Conservation (phyloP, 1,140 invertebrate species). For the Sycobia sp. region DNA sequence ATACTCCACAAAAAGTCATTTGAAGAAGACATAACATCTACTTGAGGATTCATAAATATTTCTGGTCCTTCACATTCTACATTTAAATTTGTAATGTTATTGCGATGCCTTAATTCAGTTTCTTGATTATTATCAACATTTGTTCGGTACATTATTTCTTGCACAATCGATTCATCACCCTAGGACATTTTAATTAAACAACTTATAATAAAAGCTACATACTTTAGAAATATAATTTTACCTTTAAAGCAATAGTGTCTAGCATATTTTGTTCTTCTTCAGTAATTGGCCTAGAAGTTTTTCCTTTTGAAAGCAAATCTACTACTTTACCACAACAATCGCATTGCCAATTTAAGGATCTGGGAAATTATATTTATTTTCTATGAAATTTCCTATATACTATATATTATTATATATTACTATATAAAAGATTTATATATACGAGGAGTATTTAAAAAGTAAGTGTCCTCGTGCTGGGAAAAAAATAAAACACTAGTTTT, state of each 20-base stretch:
- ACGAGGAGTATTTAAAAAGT: no score
- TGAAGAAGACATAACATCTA: constrained; percentile 51
- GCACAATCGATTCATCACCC: constrained; percentile 51
- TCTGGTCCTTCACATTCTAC: constrained; percentile 40
- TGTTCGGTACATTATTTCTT: constrained; percentile 38
- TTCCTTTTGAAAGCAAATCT: constrained; percentile 53
- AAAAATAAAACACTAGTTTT: no score
- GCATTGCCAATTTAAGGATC: constrained; percentile 57
- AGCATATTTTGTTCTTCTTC: constrained; percentile 59
- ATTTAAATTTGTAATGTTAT: constrained; percentile 24
- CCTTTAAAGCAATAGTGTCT: constrained; percentile 59
- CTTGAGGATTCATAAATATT: constrained; percentile 44
- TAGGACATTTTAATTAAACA: constrained; percentile 31
- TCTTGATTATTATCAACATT: constrained; percentile 36
- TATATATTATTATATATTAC: no score
- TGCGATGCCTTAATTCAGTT: constrained; percentile 49
- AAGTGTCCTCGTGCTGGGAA: no score
- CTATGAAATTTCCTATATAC: no score
- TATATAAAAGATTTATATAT: no score
- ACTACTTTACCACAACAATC: constrained; percentile 55
- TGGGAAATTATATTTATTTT: constrained; percentile 30
- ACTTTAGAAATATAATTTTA: constrained; percentile 23
- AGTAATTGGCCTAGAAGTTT: constrained; percentile 52
- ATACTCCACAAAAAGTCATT: constrained; percentile 57
- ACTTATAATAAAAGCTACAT: background rate